Percentiles rank a stretch among this genome's conserved stretches.
Conservation (phyloP, 2,888 invertebrate species). For the Chesias legatella region DNA sequence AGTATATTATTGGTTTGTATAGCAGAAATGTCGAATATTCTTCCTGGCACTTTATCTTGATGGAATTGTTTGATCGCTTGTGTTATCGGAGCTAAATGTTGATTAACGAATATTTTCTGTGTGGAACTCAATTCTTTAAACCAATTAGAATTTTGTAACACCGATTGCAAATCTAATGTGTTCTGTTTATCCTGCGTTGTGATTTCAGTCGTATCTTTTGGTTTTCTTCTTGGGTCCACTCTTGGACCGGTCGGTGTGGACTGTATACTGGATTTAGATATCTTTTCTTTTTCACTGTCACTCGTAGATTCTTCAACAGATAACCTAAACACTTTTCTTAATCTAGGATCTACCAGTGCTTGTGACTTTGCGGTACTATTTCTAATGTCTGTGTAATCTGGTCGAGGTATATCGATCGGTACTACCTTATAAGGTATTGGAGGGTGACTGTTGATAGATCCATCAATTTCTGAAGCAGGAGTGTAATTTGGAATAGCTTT, state of each 20-base stretch:
- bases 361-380: constrained; percentile 85
- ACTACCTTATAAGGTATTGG: constrained; percentile 85
- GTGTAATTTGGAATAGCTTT: constrained; percentile 90
- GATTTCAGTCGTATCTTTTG: constrained; percentile 55
- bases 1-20: constrained; percentile 76
- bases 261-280: constrained; percentile 39
- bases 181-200: constrained; percentile 54
- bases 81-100: constrained; percentile 83
- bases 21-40: constrained; percentile 75
- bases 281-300: constrained; percentile 78
- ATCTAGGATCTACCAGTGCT: constrained; percentile 87
- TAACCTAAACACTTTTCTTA: constrained; percentile 87
- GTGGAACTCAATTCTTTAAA: constrained; percentile 86
- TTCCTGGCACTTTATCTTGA: constrained; percentile 77
- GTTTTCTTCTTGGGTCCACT: constrained; percentile 70
- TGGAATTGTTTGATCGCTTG: constrained; percentile 82
- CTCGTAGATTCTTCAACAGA: constrained; percentile 82
- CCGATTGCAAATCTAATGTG: constrained; percentile 79
- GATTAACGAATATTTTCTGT: constrained; percentile 86
- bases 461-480: constrained; percentile 93
- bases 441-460: constrained; percentile 88
- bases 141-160: constrained; percentile 85
- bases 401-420: constrained; percentile 83
- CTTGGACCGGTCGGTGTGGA: constrained; percentile 57
- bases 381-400: constrained; percentile 87